Evolutionary conservation across 1,140 invertebrate genomes (phyloP), one percentile per base, ranked within the genome.

Genomic region (Teleogryllus occipitalis): DNA sequence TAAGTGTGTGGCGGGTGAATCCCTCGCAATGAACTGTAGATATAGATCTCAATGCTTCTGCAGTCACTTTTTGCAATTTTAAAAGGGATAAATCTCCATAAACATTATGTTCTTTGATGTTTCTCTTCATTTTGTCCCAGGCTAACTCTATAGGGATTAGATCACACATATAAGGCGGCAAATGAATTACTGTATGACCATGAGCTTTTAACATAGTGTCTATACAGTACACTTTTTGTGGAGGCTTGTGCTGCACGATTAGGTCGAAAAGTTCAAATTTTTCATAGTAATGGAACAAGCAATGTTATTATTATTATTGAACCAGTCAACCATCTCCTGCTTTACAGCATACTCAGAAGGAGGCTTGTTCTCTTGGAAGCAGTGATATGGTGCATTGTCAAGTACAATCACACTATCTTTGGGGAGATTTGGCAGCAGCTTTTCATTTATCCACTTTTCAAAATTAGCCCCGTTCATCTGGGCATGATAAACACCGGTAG

Each of bases 311-410:
- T 72, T 14, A n/a, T 72, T 14, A 14, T 72, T 14, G 14, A 85
- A 75, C 83, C 83, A 85, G 47, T 79, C 82, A 78, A 80, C 54
- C 80, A 84, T 85, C 18, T 84, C 80, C 18, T 47, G 39, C 82
- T 84, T 84, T 73, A 77, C 81, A 27, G 65, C 74, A 39, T 74
- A 47, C n/a, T 79, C 76, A 74, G 80, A 82, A 76, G 84, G 83
- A 27, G 80, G 74, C 78, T 82, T 82, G 75, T 83, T 79, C 47
- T 49, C 39, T 81, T 84, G 82, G 47, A 81, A 81, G 77, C 81
- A 83, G 80, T 86, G 84, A 79, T 87, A 87, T 0, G 84, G 80
- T 14, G 84, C 86, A 80, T 86, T 86, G 76, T 87, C 85, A 22
- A 87, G 82, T 0, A 87, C 65, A 14, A 72, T n/a, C 47, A 86